A percentile compares a stretch with the other conserved stretches of the same genome.
These are phyloP conservation scores for Drosophila nannoptera DNA, from an alignment of 1,140 invertebrate genomes.

Conservation along the genomic window DNA sequence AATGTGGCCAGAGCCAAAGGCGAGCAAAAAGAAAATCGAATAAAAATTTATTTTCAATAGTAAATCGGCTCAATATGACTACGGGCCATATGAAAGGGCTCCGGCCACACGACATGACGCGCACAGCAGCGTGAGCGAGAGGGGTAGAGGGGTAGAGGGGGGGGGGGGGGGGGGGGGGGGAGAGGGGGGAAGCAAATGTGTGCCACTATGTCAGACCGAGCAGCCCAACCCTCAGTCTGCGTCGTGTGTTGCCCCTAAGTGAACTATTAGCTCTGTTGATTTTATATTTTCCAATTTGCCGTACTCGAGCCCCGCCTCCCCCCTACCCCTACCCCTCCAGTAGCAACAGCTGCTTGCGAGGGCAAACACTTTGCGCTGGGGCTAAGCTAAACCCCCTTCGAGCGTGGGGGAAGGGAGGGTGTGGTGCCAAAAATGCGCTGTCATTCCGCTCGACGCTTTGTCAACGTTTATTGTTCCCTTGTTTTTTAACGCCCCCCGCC, in stretches of 20 bases:
- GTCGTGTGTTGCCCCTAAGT: slow-evolving; percentile 58
- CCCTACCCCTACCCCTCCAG: background rate
- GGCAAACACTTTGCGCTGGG: background rate
- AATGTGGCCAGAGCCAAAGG: slow-evolving; percentile 33
- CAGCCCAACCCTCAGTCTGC: slow-evolving; percentile 27
- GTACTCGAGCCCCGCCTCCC: slow-evolving; percentile 25
- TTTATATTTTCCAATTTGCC: slow-evolving; percentile 76
- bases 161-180: slow-evolving; percentile 8
- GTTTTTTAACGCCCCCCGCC: slow-evolving; percentile 29
- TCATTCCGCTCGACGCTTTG: slow-evolving; percentile 55
- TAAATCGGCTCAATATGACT: slow-evolving; percentile 72
- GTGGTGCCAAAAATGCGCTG: slow-evolving; percentile 48
- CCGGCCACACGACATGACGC: background rate
- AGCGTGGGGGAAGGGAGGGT: slow-evolving; percentile 42
- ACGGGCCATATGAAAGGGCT: slow-evolving; percentile 47
- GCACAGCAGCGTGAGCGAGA: background rate
- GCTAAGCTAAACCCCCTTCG: background rate
- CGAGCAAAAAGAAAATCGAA: slow-evolving; percentile 57
- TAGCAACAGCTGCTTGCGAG: slow-evolving; percentile 34
- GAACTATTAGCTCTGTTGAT: slow-evolving; percentile 77
- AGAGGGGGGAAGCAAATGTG: slow-evolving; percentile 44
- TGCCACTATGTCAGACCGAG: slow-evolving; percentile 65
- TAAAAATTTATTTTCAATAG: slow-evolving; percentile 77
- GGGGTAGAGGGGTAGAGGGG: slow-evolving; percentile 1
- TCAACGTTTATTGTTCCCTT: slow-evolving; percentile 66